A percentile compares a stretch with the other conserved stretches of the same genome.
Evolutionary conservation across 2,888 invertebrate genomes (phyloP).

Genomic region (Mesorhabditis spiculigera): DNA sequence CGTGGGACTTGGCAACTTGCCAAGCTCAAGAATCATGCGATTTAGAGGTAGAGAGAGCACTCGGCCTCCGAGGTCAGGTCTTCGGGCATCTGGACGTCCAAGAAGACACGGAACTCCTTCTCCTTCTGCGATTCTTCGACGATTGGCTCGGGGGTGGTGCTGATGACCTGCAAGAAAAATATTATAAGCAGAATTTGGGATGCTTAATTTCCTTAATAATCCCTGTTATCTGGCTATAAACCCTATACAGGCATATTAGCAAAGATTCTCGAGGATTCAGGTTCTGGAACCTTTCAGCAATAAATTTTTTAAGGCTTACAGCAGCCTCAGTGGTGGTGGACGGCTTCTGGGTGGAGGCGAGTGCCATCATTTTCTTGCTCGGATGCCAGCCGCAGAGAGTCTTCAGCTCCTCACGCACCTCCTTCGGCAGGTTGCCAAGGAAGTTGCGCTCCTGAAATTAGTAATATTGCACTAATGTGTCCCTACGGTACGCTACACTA

Average conservation of each 20-base stretch:
- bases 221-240: too few species aligned
- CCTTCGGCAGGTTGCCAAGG: slow-evolving; percentile 44
- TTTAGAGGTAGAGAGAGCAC: slow-evolving; percentile 31
- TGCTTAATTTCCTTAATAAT: not conserved
- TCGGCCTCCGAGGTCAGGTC: slow-evolving; percentile 36
- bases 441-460: slow-evolving; percentile 39
- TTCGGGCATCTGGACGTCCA: slow-evolving; percentile 36
- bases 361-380: slow-evolving; percentile 9
- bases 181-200: not conserved
- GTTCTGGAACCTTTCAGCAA: slow-evolving; percentile 1
- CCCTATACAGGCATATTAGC: too few species aligned
- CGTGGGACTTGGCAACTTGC: too few species aligned
- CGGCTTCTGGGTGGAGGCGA: slow-evolving; percentile 13
- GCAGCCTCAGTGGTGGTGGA: slow-evolving; percentile 14
- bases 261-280: too few species aligned
- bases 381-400: slow-evolving; percentile 33
- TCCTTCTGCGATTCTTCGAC: slow-evolving; percentile 33
- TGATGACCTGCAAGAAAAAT: slow-evolving; percentile 3
- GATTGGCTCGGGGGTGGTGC: slow-evolving; percentile 25
- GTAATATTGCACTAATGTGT: not conserved
- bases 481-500: too few species aligned
- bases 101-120: slow-evolving; percentile 37
- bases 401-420: slow-evolving; percentile 44
- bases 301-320: not conserved
- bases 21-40: not conserved